Evolutionary conservation across 2,797 vertebrate species (phyloP), one percentile per base, ranked within the genome.

Genomic region (Parauchenoglanis ngamensis): DNA sequence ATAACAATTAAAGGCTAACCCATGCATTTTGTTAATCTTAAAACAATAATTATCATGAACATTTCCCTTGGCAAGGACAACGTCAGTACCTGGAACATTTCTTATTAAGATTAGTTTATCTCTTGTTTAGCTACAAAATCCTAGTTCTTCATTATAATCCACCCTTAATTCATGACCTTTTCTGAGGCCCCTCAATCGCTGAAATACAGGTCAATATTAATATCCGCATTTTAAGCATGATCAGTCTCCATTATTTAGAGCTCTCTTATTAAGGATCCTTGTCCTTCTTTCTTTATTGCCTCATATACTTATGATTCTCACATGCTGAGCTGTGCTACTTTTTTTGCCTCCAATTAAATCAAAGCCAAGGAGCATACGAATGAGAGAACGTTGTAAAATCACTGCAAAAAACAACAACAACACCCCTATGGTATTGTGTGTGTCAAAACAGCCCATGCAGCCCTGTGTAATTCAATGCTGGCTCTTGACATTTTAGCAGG

Each of bases 151-250:
- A 86, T 90, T 86, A 83, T 90, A 88, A 90, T 90, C 89, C 84
- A 75, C 59, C 85, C 89, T 88, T 91, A 89, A 92, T 90, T 90
- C 67, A 77, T 89, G 89, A 89, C 90, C 88, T 90, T 90, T 91
- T 87, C 77, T 35, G 54, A 78, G 73, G 75, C 54, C 84, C 67
- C 25, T 87, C 56, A 76, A 67, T 86, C 84, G 83, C 87, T 78
- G 67, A 68, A 85, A 85, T 89, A 73, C 76, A 80, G 87, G 88
- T 90, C 91, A 91, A 83, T 85, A 89, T 90, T 88, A 92, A 92
- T 91, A 91, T 86, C 87, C 85, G 57, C 31, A 90, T 83, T 84
- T 83, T 88, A 83, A 90, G 83, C 88, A 85, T 79, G 88, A 87
- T 90, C 90, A 77, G 84, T 68, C 80, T 87, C 77, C 80, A 85